phyloP scores from a whole-genome alignment of 2,797 vertebrate species.

The Astyanax mexicanus region DNA sequence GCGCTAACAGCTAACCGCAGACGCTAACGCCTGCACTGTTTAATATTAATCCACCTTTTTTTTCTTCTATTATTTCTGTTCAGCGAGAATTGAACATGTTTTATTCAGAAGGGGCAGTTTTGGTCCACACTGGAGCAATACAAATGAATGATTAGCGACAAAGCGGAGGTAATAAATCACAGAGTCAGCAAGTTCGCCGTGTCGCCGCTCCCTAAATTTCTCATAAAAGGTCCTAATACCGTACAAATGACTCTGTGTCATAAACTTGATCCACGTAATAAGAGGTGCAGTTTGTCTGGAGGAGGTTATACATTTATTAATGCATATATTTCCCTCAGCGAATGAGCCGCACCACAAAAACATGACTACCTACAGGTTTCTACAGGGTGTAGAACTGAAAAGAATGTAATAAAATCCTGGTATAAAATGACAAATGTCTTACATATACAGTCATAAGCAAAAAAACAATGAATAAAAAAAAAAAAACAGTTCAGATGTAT shows the following conservation, averaged over 20 bases:
- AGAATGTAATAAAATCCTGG: too few relatives aligned
- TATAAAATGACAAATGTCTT: too few relatives aligned
- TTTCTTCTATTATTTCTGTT: slow-evolving; percentile 51
- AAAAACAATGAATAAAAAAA: too few relatives aligned
- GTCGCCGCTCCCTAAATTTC: slow-evolving; percentile 36
- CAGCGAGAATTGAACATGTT: slow-evolving; percentile 52
- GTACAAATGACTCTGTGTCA: slow-evolving; percentile 14
- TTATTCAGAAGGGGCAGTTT: slow-evolving; percentile 54
- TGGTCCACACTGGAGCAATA: slow-evolving; percentile 48
- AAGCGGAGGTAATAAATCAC: slow-evolving; percentile 51
- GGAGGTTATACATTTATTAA: background rate
- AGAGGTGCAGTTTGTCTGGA: background rate
- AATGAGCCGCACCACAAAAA: too few relatives aligned
- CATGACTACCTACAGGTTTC: background rate
- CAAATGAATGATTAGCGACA: slow-evolving; percentile 55
- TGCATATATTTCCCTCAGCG: background rate
- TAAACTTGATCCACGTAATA: background rate
- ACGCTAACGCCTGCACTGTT: slow-evolving; percentile 36
- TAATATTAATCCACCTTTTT: slow-evolving; percentile 55
- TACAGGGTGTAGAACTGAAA: background rate
- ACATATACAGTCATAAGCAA: background rate
- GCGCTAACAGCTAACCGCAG: slow-evolving; percentile 20
- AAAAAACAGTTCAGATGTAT: background rate
- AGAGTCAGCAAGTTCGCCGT: slow-evolving; percentile 36
- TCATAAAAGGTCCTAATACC: slow-evolving; percentile 14